A percentile compares a stretch with the other conserved stretches of the same genome.
Conservation (phyloP, 2,797 vertebrate species). For the Danio kyathit region DNA sequence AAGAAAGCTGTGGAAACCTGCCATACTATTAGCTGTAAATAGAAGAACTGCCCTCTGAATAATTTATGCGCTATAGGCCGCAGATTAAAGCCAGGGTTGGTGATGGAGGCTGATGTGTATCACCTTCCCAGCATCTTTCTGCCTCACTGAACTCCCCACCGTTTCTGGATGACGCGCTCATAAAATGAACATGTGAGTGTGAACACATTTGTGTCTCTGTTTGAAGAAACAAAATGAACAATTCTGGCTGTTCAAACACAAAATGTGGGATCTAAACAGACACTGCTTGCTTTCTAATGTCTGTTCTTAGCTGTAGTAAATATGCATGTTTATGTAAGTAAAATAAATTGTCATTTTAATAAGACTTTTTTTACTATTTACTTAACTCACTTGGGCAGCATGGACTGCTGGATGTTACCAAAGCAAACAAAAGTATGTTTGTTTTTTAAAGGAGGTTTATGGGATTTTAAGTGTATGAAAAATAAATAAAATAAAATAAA, state of each 20-base stretch:
- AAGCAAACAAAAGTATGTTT: no score
- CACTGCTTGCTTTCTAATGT: no score
- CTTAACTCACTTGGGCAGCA: no score
- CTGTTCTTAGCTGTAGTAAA: no score
- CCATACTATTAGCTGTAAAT: constrained; percentile 34
- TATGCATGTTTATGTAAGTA: no score
- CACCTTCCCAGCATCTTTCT: constrained; percentile 37
- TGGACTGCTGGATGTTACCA: no score
- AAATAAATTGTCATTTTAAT: no score
- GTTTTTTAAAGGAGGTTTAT: no score
- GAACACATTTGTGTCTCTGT: neutral
- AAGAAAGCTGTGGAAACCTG: constrained; percentile 35
- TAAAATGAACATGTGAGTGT: constrained; percentile 10
- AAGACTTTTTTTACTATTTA: no score
- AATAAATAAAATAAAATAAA: no score
- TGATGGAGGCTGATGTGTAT: constrained; percentile 24
- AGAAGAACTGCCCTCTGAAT: constrained; percentile 20
- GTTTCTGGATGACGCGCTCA: neutral
- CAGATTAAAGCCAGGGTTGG: constrained; percentile 33
- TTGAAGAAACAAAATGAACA: neutral
- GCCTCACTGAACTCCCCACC: neutral
- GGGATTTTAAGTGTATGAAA: no score
- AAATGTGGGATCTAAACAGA: no score
- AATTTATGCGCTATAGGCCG: constrained; percentile 35
- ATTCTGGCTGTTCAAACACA: neutral